Evolutionary conservation across 2,113 vertebrate species (phyloP).

Genomic region (Pseudopipra pipra): DNA sequence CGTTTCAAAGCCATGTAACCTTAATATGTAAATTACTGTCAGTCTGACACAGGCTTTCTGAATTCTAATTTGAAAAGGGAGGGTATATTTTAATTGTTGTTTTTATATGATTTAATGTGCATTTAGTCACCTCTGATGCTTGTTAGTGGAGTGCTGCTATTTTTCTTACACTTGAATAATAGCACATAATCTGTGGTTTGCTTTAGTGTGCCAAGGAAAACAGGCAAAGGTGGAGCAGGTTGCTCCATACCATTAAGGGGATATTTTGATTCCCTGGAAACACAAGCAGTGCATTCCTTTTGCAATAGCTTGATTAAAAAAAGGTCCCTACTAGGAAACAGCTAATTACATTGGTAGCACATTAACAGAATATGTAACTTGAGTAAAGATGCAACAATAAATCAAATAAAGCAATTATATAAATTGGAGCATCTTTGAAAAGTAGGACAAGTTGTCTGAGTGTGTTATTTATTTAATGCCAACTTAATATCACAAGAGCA

Average conservation of each 20-base stretch:
- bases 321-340: background rate
- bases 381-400: conserved; percentile 11
- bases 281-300: background rate
- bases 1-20: background rate
- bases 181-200: background rate
- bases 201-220: background rate
- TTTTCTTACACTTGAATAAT: background rate
- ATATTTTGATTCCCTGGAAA: background rate
- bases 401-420: conserved; percentile 55
- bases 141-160: background rate
- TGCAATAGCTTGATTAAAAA: conserved; percentile 25
- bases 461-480: conserved; percentile 55
- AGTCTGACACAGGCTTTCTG: background rate
- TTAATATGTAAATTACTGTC: background rate
- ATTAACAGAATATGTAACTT: conserved; percentile 14
- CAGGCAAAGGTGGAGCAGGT: background rate
- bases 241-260: background rate
- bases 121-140: background rate
- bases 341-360: conserved; percentile 47
- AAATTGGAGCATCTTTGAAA: conserved; percentile 56
- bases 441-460: conserved; percentile 27
- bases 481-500: conserved; percentile 52
- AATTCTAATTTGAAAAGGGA: background rate
- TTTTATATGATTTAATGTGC: accelerated
- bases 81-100: background rate